Base-by-base conservation (phyloP, 2,797 vertebrate species). In the Catostomus latipinnis region DNA sequence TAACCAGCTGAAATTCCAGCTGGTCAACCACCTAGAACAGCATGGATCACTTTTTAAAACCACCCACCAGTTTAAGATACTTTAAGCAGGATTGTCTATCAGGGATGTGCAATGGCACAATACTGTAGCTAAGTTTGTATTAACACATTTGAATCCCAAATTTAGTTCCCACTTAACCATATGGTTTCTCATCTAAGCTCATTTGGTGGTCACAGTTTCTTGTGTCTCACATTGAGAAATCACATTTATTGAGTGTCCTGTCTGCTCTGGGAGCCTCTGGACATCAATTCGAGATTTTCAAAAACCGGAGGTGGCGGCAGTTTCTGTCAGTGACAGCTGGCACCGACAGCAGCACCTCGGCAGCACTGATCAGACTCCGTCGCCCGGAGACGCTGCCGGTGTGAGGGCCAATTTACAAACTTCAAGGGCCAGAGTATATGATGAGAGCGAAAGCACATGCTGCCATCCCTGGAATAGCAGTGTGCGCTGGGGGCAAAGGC, bases 291-390 rank as follows among this genome's bases (percentile, higher is more conserved):
- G 61, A 78, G 82, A 79, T 58, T 74, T 81, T 86, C 71, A 46
- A 48, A 76, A 58, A 76, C 60, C 74, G 65, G 57, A 80, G 52
- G 68, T 74, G 73, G 60, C 2, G 73, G 58, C 50, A 54, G 63
- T 80, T 74, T 66, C 81, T 68, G 80, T 65, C 78, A 53, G n/a
- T 10, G 70, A 77, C 84, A 85, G 86, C 82, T 87, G 82, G 77
- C 74, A 62, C 34, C 34, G 1, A 34, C 34, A 34, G 34, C 34
- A 34, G 34, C 34, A 34, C 34, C 34, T 34, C 34, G 34, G 34
- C 34, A 34, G 34, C 2, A 2, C 1, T 34, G 34, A 34, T 34
- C 34, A 34, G 62, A 45, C 65, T 69, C 46, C 58, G 54, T 78
- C 56, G 72, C 82, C 81, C 43, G 68, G 56, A 81, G 76, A 74